Percentiles rank a stretch among this genome's conserved stretches.
phyloP scores from a whole-genome alignment of 2,888 invertebrate species.

The Mythimna vitellina region DNA sequence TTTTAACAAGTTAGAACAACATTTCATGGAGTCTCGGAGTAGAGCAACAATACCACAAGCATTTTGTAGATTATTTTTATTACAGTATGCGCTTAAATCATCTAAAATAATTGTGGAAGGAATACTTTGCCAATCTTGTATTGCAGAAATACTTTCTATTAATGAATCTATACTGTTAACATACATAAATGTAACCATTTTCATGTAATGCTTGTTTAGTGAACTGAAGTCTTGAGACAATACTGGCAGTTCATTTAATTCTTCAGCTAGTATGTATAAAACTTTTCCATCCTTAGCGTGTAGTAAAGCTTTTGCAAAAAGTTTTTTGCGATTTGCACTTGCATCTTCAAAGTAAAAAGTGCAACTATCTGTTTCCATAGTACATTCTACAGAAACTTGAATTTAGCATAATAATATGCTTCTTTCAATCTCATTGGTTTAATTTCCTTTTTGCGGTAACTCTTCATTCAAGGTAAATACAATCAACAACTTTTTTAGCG shows the following conservation, averaged over 20 bases:
- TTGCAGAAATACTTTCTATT: constrained; percentile 78
- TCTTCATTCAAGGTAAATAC: no score
- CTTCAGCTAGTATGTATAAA: constrained; percentile 81
- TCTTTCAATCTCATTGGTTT: no score
- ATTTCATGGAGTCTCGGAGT: constrained; percentile 75
- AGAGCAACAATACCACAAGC: constrained; percentile 82
- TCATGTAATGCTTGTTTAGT: constrained; percentile 82
- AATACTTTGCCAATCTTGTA: constrained; percentile 82
- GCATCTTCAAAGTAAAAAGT: constrained; percentile 75
- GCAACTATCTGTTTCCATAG: constrained; percentile 59
- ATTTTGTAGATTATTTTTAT: constrained; percentile 74
- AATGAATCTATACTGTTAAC: constrained; percentile 77
- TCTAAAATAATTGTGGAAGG: constrained; percentile 84
- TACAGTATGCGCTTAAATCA: constrained; percentile 79
- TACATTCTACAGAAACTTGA: background rate
- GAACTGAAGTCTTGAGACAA: constrained; percentile 80
- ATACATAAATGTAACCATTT: constrained; percentile 87
- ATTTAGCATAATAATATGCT: background rate
- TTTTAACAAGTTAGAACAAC: constrained; percentile 74
- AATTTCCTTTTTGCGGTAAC: no score
- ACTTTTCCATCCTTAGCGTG: constrained; percentile 82
- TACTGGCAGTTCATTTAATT: constrained; percentile 83
- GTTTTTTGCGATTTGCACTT: constrained; percentile 74
- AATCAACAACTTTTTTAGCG: no score
- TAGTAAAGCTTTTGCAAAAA: constrained; percentile 81